A percentile compares a stretch with the other conserved stretches of the same genome.
Evolutionary conservation across 30 jellyfish, hydroid and myxozoan species (phyloP).

Genomic region (Chironex yamaguchii): DNA sequence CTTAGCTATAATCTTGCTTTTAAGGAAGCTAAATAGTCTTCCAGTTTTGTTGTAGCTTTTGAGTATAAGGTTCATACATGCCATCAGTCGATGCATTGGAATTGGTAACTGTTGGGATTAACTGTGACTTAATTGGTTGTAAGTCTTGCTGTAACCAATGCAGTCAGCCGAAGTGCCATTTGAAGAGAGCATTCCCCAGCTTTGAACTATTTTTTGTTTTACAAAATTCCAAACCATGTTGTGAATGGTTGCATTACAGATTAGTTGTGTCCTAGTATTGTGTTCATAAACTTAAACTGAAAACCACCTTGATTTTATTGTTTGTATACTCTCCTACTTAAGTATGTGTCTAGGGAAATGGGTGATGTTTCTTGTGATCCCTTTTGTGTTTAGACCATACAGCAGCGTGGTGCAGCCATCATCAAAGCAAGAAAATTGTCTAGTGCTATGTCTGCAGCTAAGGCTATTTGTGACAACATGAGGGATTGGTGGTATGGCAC

Average conservation of each 20-base stretch:
- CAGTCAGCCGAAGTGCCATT: no score
- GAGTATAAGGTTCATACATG: no score
- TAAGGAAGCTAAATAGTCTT: no score
- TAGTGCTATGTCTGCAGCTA: constrained; percentile 99
- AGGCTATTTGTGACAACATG: constrained; percentile 98
- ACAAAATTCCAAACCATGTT: no score
- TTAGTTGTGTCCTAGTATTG: no score
- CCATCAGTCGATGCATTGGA: no score
- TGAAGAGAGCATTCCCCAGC: neutral
- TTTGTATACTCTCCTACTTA: neutral
- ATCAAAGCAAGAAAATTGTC: constrained; percentile 97
- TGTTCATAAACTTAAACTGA: neutral
- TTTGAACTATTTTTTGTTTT: neutral
- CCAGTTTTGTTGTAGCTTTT: no score
- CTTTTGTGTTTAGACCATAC: constrained; percentile 72
- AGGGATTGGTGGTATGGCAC: constrained; percentile 99
- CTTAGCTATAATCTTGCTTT: no score
- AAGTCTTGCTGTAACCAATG: no score
- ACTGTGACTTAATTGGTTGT: no score
- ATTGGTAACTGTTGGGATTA: no score
- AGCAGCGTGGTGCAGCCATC: constrained; percentile 96
- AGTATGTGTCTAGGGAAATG: neutral
- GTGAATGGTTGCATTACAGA: no score
- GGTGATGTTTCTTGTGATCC: neutral
- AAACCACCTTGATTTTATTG: neutral